These are phyloP conservation scores for Acyrthosiphon pisum DNA, from an alignment of 1,140 invertebrate species.

Conservation along the genomic window DNA sequence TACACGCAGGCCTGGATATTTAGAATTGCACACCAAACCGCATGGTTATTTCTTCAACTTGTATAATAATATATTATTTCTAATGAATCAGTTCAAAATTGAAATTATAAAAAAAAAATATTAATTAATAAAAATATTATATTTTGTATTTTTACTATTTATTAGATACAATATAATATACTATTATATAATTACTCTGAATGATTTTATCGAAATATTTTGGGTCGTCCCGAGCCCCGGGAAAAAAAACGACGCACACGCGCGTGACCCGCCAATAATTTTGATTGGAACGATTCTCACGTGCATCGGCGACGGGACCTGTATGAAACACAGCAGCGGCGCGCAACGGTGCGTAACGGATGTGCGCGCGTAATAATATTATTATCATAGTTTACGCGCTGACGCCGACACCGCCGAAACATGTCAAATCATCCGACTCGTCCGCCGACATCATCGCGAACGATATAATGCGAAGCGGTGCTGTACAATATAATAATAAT, in stretches of 20 bases:
- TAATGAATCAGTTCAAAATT: not conserved
- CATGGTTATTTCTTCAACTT: not conserved
- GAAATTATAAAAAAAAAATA: no score
- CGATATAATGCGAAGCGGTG: not conserved
- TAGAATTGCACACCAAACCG: not conserved
- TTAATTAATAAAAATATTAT: no score
- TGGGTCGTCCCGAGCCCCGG: not conserved
- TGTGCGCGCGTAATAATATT: not conserved
- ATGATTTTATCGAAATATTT: not conserved
- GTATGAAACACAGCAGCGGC: not conserved
- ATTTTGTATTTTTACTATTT: no score
- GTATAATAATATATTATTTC: not conserved
- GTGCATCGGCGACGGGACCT: not conserved
- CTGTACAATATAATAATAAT: not conserved
- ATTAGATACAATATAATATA: not conserved
- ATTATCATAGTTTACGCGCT: not conserved
- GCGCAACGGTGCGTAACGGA: not conserved
- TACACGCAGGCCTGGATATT: not conserved
- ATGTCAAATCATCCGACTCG: slow-evolving; percentile 48
- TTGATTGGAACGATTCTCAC: slow-evolving; percentile 35
- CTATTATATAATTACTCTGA: not conserved
- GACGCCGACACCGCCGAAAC: not conserved
- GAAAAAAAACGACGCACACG: not conserved
- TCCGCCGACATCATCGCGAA: not conserved
- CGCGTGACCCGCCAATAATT: not conserved